These are phyloP conservation scores for Crocodylus rhombifer DNA, from an alignment of 2,797 vertebrate species.

Conservation along the genomic window DNA sequence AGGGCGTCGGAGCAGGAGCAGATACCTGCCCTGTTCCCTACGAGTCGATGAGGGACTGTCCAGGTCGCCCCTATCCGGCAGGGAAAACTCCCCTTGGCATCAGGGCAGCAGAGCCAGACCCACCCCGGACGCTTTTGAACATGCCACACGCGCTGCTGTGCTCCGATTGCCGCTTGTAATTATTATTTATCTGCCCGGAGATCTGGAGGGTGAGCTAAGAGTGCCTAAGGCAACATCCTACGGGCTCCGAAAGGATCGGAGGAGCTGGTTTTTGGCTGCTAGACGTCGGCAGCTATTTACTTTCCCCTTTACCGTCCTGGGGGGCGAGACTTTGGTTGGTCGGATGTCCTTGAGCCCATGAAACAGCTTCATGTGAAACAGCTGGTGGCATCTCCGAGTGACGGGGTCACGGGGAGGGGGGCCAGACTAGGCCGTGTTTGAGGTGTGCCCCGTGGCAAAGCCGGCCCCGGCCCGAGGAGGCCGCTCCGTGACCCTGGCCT, in stretches of 20 bases:
- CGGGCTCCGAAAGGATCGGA: too few species aligned
- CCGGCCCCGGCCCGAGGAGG: constrained; percentile 53
- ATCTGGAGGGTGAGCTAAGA: not conserved
- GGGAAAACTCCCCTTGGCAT: not conserved
- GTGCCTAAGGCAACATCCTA: not conserved
- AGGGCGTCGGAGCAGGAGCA: too few species aligned
- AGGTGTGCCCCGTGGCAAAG: not conserved
- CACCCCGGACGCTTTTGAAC: too few species aligned
- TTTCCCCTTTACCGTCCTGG: too few species aligned
- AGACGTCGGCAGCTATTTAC: too few species aligned
- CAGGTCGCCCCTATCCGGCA: too few species aligned
- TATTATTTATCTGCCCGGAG: not conserved
- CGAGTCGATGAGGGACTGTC: not conserved
- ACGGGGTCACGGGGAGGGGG: not conserved
- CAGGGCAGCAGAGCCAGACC: not conserved
- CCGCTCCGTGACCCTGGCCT: constrained; percentile 70
- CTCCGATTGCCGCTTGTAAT: not conserved
- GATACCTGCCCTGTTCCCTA: too few species aligned
- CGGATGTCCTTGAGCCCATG: too few species aligned
- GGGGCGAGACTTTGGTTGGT: too few species aligned
- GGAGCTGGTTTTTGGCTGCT: too few species aligned
- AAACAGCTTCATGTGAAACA: too few species aligned
- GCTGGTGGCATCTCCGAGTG: too few species aligned
- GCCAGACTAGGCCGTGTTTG: not conserved
- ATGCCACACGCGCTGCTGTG: not conserved